Evolutionary conservation across 2,888 invertebrate genomes (phyloP).

Genomic region (Coleophora flavipennella): DNA sequence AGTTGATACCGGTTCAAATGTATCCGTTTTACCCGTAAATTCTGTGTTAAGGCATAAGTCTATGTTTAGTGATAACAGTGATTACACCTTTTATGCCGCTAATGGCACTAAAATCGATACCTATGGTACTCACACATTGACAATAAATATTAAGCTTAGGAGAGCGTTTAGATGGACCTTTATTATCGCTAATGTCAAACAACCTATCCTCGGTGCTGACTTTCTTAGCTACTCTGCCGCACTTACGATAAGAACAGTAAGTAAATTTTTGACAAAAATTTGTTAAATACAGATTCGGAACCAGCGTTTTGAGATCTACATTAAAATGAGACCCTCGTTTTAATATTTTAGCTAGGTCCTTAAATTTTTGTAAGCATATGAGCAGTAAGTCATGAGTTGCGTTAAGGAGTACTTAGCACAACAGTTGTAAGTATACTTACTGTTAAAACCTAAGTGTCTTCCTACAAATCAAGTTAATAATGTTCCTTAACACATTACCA

Average conservation of each 20-base stretch:
- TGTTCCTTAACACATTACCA: not conserved
- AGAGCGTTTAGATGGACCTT: too few relatives aligned
- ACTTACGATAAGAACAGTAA: not conserved
- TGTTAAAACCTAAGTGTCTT: not conserved
- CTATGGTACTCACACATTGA: too few relatives aligned
- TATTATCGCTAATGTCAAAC: too few relatives aligned
- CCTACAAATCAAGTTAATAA: not conserved
- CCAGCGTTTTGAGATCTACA: not conserved
- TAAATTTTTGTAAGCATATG: not conserved
- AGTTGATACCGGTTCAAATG: too few relatives aligned
- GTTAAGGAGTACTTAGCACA: not conserved
- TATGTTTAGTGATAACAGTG: too few relatives aligned
- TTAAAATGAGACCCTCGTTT: not conserved
- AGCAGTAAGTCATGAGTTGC: not conserved
- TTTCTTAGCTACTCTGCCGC: too few relatives aligned
- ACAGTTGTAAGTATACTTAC: not conserved
- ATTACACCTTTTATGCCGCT: too few relatives aligned
- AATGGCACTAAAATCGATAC: too few relatives aligned
- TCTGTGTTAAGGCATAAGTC: too few relatives aligned
- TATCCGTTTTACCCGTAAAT: too few relatives aligned
- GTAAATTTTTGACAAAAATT: not conserved
- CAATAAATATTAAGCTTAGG: too few relatives aligned
- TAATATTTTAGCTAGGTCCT: not conserved
- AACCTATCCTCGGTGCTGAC: too few relatives aligned
- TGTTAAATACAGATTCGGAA: not conserved